Conservation (phyloP, 2,888 invertebrate genomes). For the Apamea sordens region DNA sequence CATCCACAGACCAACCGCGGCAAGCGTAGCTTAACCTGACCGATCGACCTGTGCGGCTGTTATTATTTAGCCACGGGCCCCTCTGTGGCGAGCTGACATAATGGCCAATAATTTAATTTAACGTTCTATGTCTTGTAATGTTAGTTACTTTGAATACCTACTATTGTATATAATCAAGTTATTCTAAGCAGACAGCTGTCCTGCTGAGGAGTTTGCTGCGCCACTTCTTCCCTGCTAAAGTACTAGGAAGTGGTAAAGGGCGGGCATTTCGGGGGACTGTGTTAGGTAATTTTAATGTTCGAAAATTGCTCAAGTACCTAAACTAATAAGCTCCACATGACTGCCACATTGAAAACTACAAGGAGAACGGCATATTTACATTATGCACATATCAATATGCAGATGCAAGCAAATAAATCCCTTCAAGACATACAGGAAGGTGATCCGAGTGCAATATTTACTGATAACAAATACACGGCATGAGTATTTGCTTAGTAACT, state of each 20-base stretch:
- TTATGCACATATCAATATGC: not conserved
- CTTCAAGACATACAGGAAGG: not conserved
- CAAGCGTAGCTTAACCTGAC: too few relatives aligned
- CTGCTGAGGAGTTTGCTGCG: not conserved
- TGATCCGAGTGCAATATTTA: not conserved
- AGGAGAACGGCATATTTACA: not conserved
- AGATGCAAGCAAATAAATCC: not conserved
- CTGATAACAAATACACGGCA: conserved; percentile 15
- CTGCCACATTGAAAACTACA: not conserved
- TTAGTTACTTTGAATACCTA: not conserved
- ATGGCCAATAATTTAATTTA: not conserved
- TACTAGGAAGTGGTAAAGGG: not conserved
- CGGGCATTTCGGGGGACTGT: not conserved
- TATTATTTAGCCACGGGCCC: too few relatives aligned
- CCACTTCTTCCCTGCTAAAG: not conserved
- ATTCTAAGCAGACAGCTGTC: not conserved
- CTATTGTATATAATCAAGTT: not conserved
- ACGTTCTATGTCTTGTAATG: not conserved
- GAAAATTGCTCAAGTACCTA: not conserved
- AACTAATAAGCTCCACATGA: not conserved
- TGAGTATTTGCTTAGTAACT: not conserved
- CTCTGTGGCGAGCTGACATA: not conserved
- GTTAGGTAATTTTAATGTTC: not conserved
- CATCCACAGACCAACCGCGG: too few relatives aligned
- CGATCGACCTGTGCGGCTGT: too few relatives aligned